Conservation (phyloP, 2,797 vertebrate genomes). For the Sebastolobus alascanus region DNA sequence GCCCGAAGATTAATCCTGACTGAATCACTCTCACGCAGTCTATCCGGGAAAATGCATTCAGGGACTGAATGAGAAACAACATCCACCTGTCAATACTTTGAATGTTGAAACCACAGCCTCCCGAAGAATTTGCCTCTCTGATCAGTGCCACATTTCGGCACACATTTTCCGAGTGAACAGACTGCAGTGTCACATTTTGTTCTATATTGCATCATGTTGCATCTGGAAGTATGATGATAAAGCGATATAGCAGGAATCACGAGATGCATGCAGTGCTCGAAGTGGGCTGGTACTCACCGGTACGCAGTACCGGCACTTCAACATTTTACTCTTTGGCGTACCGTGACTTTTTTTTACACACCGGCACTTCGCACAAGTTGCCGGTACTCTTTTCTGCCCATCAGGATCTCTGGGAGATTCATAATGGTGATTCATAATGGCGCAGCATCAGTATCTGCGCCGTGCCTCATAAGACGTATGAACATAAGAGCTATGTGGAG, state of each 20-base stretch:
- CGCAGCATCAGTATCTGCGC: no score
- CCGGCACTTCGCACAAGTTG: no score
- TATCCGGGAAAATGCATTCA: conserved; percentile 49
- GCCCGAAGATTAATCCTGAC: conserved; percentile 62
- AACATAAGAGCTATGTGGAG: no score
- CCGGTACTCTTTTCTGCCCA: no score
- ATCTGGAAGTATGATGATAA: conserved; percentile 19
- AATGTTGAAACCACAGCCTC: conserved; percentile 29
- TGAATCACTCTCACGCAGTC: conserved; percentile 47
- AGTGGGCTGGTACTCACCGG: no score
- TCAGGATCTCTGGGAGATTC: no score
- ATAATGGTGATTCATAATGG: no score
- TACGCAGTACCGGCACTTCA: no score
- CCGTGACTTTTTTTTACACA: no score
- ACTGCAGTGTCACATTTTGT: conserved; percentile 25
- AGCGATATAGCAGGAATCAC: conserved; percentile 6
- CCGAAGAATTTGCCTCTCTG: conserved; percentile 30
- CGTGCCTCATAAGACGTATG: no score
- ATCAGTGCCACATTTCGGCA: conserved; percentile 27
- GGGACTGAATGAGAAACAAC: conserved; percentile 60
- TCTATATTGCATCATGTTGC: neutral
- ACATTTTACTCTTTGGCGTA: no score
- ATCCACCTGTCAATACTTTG: conserved; percentile 61
- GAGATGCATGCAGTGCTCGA: neutral
- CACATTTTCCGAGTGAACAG: neutral